These are phyloP conservation scores for Eupeodes latifasciatus DNA, from an alignment of 2,888 invertebrate genomes.

Conservation along the genomic window DNA sequence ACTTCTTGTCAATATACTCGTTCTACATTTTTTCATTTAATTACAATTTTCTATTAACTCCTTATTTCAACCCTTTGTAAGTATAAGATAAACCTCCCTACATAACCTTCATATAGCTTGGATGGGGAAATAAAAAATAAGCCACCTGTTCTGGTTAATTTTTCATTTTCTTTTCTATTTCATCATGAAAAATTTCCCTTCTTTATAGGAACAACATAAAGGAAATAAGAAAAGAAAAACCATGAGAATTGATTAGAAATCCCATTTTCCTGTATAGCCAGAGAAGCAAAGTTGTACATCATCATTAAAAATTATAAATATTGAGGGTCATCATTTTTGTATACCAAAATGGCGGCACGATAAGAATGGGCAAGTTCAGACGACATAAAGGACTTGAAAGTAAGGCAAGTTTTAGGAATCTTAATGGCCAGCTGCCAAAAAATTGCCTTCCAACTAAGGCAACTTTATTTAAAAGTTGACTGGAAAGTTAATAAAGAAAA, in stretches of 20 bases:
- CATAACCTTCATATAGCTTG: neutral
- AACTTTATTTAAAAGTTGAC: too few species aligned
- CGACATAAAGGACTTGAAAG: too few species aligned
- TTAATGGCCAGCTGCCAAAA: too few species aligned
- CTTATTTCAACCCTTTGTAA: neutral
- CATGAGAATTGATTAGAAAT: slow-evolving; percentile 5
- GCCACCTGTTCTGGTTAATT: neutral
- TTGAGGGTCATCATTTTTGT: too few species aligned
- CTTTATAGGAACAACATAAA: neutral
- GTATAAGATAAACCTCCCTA: too few species aligned
- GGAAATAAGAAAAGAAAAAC: neutral
- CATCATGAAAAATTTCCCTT: neutral
- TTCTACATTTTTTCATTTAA: slow-evolving; percentile 4
- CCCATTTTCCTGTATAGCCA: neutral
- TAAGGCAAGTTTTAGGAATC: too few species aligned
- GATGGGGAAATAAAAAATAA: neutral
- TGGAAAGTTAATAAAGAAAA: too few species aligned
- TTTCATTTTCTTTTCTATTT: neutral
- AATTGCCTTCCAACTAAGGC: too few species aligned
- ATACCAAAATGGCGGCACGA: too few species aligned
- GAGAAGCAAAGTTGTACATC: neutral
- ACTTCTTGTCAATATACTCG: neutral
- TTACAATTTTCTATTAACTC: slow-evolving; percentile 13
- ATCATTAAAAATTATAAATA: too few species aligned
- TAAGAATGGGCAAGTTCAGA: too few species aligned